These are phyloP conservation scores for Alethe diademata DNA, from an alignment of 2,113 vertebrate species.

Conservation along the genomic window DNA sequence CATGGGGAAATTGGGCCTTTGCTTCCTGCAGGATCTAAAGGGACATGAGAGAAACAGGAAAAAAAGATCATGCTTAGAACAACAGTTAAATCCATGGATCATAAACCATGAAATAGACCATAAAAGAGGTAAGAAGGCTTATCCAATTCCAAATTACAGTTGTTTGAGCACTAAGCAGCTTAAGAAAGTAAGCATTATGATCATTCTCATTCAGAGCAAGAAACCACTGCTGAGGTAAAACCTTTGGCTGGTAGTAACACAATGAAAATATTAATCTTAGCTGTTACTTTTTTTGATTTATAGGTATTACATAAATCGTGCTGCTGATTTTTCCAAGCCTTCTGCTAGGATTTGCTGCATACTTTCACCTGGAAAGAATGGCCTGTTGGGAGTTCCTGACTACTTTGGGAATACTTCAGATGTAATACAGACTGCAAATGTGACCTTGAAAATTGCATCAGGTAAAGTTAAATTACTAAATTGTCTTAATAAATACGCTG, in stretches of 20 bases:
- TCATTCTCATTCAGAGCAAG: neutral
- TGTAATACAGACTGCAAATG: neutral
- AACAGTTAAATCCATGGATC: neutral
- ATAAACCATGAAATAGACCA: neutral
- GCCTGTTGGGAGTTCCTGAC: conserved; percentile 12
- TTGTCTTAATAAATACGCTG: neutral
- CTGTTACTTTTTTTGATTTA: neutral
- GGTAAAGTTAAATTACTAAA: neutral
- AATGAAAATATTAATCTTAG: neutral
- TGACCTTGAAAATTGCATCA: conserved; percentile 3
- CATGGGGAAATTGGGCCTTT: neutral
- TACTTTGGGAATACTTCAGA: neutral
- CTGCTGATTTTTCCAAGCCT: neutral
- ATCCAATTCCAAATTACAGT: neutral
- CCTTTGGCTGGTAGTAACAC: neutral
- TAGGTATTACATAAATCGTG: neutral
- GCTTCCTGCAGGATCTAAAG: neutral
- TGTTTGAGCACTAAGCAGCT: neutral
- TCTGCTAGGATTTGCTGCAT: neutral
- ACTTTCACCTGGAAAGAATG: neutral
- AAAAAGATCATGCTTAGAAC: neutral
- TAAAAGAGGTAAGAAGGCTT: neutral
- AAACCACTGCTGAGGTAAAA: neutral
- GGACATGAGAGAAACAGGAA: neutral
- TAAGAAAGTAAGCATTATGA: neutral